Percentiles rank a stretch among this genome's conserved stretches.
phyloP scores from a whole-genome alignment of 2,888 invertebrate genomes.

The Amiota minor region DNA sequence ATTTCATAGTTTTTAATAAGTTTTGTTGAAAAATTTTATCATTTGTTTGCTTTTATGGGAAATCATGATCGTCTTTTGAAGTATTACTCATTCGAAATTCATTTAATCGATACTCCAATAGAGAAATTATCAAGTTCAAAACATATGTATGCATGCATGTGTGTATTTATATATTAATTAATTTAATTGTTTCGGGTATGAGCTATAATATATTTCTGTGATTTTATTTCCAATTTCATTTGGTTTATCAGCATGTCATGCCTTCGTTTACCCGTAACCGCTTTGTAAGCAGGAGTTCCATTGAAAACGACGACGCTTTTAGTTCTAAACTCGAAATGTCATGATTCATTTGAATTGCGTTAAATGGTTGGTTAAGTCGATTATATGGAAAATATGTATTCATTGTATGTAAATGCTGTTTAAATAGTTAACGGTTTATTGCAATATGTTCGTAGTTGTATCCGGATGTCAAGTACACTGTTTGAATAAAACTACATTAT shows the following conservation, averaged over 20 bases:
- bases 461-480: no score
- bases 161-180: not conserved
- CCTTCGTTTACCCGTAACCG: not conserved
- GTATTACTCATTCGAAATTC: no score
- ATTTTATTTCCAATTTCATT: not conserved
- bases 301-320: not conserved
- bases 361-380: no score
- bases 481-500: no score
- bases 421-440: no score
- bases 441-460: no score
- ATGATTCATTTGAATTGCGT: conserved; percentile 9
- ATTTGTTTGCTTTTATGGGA: not conserved
- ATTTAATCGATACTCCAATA: no score
- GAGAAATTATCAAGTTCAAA: no score
- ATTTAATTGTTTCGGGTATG: not conserved
- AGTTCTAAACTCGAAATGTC: not conserved
- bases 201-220: no score
- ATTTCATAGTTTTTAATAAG: conserved; percentile 16
- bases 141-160: not conserved
- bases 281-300: not conserved
- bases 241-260: not conserved
- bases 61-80: no score
- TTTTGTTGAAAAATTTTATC: conserved; percentile 14
- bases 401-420: no score
- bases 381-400: no score